A percentile compares a stretch with the other conserved stretches of the same genome.
Evolutionary conservation across 2,888 invertebrate genomes (phyloP).

Genomic region (Orgyia antiqua): DNA sequence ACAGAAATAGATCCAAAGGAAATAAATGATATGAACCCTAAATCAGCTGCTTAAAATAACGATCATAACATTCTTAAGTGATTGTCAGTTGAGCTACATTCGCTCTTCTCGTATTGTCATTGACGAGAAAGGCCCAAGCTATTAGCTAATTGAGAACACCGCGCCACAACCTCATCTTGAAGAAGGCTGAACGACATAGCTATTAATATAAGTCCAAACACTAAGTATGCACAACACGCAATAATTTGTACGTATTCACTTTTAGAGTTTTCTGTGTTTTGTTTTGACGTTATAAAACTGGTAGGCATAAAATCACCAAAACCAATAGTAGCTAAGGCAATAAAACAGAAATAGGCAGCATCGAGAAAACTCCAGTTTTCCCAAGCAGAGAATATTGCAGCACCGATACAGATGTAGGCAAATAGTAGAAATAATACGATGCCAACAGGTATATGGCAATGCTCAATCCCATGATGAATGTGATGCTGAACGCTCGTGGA

Average conservation of each 20-base stretch:
- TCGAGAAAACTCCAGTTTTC: slow-evolving; percentile 89
- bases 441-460: slow-evolving; percentile 64
- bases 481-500: slow-evolving; percentile 55
- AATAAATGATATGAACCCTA: slow-evolving; percentile 33
- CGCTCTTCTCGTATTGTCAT: slow-evolving; percentile 75
- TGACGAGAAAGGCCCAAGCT: slow-evolving; percentile 82
- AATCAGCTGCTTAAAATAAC: slow-evolving; percentile 50
- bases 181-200: slow-evolving; percentile 91
- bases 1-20: slow-evolving; percentile 35
- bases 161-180: slow-evolving; percentile 87
- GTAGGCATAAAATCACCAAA: slow-evolving; percentile 87
- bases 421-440: slow-evolving; percentile 83
- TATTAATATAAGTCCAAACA: slow-evolving; percentile 87
- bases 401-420: slow-evolving; percentile 86
- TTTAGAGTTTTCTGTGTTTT: slow-evolving; percentile 55
- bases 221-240: slow-evolving; percentile 87
- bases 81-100: slow-evolving; percentile 67
- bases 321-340: slow-evolving; percentile 89
- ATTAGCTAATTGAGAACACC: slow-evolving; percentile 84
- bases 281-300: slow-evolving; percentile 68
- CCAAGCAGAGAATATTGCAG: slow-evolving; percentile 87
- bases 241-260: slow-evolving; percentile 84
- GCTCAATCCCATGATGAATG: slow-evolving; percentile 49
- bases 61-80: slow-evolving; percentile 73
- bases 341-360: slow-evolving; percentile 91